Conservation (phyloP, 2,113 vertebrate genomes). For the Misgurnus anguillicaudatus region DNA sequence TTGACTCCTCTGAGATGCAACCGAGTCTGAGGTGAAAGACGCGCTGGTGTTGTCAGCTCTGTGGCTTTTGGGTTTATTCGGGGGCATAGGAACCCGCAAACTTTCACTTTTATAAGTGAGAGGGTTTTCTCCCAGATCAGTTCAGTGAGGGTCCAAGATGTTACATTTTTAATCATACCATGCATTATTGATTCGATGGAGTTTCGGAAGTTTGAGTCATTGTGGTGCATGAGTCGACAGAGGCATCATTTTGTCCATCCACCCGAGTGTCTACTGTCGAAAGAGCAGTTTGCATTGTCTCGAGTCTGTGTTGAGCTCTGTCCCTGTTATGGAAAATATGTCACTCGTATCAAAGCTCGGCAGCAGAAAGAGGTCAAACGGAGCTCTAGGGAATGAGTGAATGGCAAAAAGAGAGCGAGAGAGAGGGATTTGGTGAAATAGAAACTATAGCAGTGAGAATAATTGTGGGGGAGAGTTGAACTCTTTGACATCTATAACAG, state of each 20-base stretch:
- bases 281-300: neutral
- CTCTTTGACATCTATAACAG: conserved; percentile 1
- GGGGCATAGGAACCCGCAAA: conserved; percentile 17
- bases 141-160: neutral
- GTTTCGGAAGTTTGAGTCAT: conserved; percentile 9
- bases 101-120: conserved; percentile 13
- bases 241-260: conserved; percentile 1
- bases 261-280: neutral
- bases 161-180: neutral
- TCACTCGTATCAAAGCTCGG: neutral
- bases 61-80: neutral
- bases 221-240: neutral
- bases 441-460: neutral
- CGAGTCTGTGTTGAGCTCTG: conserved; percentile 8
- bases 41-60: neutral
- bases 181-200: neutral
- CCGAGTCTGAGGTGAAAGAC: neutral
- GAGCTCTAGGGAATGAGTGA: conserved; percentile 14
- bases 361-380: conserved; percentile 13
- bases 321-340: conserved; percentile 33
- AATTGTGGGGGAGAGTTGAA: conserved; percentile 1
- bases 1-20: conserved; percentile 25
- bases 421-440: conserved; percentile 1
- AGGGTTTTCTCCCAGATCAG: conserved; percentile 2
- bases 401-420: neutral